Percentiles rank a stretch among this genome's conserved stretches.
Evolutionary conservation across 1,140 invertebrate species (phyloP).

Genomic region (Drosophila tani): DNA sequence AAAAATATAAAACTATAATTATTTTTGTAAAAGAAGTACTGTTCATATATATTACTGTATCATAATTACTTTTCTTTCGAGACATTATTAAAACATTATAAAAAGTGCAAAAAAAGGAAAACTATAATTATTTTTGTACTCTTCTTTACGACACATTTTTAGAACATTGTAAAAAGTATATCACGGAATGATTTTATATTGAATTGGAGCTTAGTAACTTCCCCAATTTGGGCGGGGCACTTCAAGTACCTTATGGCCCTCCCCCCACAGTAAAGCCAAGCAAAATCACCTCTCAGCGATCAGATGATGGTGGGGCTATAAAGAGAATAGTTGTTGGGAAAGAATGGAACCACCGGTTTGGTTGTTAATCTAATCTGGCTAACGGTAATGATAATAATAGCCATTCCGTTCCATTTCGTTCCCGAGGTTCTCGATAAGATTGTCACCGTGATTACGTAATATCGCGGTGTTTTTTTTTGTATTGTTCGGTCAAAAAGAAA

Average conservation of each 20-base stretch:
- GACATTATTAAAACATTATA: too few species aligned
- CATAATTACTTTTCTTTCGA: too few species aligned
- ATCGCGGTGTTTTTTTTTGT: background rate
- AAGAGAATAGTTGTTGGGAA: background rate
- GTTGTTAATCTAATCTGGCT: constrained; percentile 44
- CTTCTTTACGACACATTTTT: too few species aligned
- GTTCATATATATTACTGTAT: too few species aligned
- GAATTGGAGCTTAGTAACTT: background rate
- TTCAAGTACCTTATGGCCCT: background rate
- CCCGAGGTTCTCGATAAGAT: constrained; percentile 36
- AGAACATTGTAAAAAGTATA: background rate
- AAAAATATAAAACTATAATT: too few species aligned
- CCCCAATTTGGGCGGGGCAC: background rate
- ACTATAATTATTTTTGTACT: too few species aligned
- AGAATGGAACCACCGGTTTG: constrained; percentile 7
- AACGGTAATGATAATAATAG: constrained; percentile 36
- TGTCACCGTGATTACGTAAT: constrained; percentile 30
- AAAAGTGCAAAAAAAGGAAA: too few species aligned
- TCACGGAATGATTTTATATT: background rate
- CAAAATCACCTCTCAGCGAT: background rate
- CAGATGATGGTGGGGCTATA: constrained; percentile 12
- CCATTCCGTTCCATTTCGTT: constrained; percentile 27
- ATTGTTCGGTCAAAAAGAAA: background rate
- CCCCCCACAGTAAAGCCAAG: background rate
- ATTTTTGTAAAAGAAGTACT: too few species aligned